phyloP scores from a whole-genome alignment of 2,797 vertebrate genomes.

The Xiphophorus birchmanni region DNA sequence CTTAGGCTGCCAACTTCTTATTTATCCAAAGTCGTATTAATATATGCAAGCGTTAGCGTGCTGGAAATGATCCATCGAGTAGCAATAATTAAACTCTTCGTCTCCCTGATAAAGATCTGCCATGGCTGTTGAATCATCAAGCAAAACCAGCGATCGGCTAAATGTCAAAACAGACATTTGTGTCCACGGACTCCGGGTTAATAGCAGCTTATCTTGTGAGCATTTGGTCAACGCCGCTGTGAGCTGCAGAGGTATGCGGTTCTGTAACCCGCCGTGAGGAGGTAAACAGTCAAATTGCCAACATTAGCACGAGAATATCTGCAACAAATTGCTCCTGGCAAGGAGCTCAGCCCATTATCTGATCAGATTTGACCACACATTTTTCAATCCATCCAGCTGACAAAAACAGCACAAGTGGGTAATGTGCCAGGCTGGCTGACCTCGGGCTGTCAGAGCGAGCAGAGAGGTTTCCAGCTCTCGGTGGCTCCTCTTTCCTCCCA shows the following conservation, averaged over 20 bases:
- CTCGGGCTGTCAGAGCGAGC: constrained; percentile 27
- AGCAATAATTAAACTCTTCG: constrained; percentile 41
- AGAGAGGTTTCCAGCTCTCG: constrained; percentile 31
- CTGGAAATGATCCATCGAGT: constrained; percentile 43
- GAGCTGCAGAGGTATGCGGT: neutral
- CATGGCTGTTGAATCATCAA: constrained; percentile 10
- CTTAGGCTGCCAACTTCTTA: constrained; percentile 32
- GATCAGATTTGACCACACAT: constrained; percentile 56
- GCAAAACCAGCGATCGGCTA: constrained; percentile 17
- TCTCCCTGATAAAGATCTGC: constrained; percentile 26
- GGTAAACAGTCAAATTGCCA: constrained; percentile 49
- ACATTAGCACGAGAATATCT: constrained; percentile 54
- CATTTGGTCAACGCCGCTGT: constrained; percentile 7
- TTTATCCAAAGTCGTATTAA: constrained; percentile 37
- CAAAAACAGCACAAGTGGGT: constrained; percentile 47
- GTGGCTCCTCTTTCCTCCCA: constrained; percentile 50
- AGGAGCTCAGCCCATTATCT: constrained; percentile 58
- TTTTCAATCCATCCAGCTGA: constrained; percentile 54
- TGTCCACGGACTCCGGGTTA: neutral
- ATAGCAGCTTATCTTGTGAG: constrained; percentile 8
- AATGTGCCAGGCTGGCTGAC: constrained; percentile 47
- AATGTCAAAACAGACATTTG: constrained; percentile 29
- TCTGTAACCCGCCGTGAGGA: constrained; percentile 4
- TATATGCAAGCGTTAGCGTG: constrained; percentile 29
- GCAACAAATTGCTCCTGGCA: constrained; percentile 60